Base-by-base conservation (phyloP, 2,113 vertebrate genomes). In the Gadus macrocephalus region DNA sequence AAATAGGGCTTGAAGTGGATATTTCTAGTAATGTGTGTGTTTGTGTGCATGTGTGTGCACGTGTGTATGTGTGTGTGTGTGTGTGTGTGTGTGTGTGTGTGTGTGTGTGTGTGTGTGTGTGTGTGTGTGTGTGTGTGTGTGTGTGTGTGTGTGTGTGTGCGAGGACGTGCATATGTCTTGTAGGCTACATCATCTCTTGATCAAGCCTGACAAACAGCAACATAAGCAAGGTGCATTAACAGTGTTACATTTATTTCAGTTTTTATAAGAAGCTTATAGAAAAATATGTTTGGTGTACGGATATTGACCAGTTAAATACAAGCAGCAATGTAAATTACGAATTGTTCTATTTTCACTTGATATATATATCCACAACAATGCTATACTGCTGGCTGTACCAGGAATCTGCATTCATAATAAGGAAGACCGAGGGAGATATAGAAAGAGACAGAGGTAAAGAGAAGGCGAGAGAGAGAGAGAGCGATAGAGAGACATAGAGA, bases 251-350 rank as follows among this genome's bases (percentile, higher is more conserved):
- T 88, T 70, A 87, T 79, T 85, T 85, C n/a, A 69, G 78, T 74
- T 90, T 82, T 82, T 73, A 81, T 91, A 91, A 83, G 88, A 92
- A 91, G 89, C 87, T 77, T 87, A 87, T 91, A 92, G 81, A 92
- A 91, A 93, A 91, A 93, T 91, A 93, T 80, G 80, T 82, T 85
- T 75, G 74, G 88, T 89, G 80, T 91, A 84, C 83, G 81, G 74
- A 75, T 84, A 74, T 62, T 38, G 15, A 64, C 56, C 72, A 79
- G 64, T 80, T 78, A 82, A 84, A 71, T 81, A 87, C 83, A 88
- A 80, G 85, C 86, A 83, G 83, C 60, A 80, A 68, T 77, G 84
- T 75, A 72, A 73, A 78, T 69, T 78, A 79, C 66, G 73, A 75
- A 79, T 81, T 73, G 79, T 73, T 73, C 76, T 81, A 74, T 68